A percentile compares a stretch with the other conserved stretches of the same genome.
phyloP scores from a whole-genome alignment of 1,140 invertebrate genomes.

The Orchestia grillus region DNA sequence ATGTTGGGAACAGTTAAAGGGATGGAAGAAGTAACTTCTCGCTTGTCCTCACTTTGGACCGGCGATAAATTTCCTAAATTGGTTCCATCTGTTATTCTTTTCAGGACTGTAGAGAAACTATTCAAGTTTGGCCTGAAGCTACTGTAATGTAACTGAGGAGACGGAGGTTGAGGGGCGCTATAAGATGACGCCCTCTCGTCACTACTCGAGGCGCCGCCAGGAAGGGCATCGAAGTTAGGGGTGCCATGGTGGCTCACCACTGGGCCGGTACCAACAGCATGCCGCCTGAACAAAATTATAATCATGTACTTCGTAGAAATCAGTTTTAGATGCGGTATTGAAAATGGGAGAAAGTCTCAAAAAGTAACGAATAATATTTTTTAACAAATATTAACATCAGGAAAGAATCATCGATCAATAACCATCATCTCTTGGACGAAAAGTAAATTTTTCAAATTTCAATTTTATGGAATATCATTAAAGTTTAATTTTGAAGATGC shows the following conservation, averaged over 20 bases:
- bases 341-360: background rate
- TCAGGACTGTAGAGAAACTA: background rate
- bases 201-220: no score
- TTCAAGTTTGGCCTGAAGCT: background rate
- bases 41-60: background rate
- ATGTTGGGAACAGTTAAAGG: background rate
- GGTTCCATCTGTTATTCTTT: background rate
- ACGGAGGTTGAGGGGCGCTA: background rate
- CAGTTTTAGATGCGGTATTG: background rate
- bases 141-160: constrained; percentile 34
- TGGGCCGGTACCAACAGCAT: background rate
- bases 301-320: background rate
- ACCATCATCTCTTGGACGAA: background rate
- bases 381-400: background rate
- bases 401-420: background rate
- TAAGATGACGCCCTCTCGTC: background rate
- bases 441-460: no score
- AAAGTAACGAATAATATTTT: background rate
- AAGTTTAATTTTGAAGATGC: no score
- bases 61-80: background rate
- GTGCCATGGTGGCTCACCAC: constrained; percentile 29
- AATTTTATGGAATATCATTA: no score
- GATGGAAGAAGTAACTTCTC: background rate
- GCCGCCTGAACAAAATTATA: background rate
- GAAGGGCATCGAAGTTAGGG: background rate